Conservation (phyloP, 2,797 vertebrate species). For the Gallinago nigripennis region DNA sequence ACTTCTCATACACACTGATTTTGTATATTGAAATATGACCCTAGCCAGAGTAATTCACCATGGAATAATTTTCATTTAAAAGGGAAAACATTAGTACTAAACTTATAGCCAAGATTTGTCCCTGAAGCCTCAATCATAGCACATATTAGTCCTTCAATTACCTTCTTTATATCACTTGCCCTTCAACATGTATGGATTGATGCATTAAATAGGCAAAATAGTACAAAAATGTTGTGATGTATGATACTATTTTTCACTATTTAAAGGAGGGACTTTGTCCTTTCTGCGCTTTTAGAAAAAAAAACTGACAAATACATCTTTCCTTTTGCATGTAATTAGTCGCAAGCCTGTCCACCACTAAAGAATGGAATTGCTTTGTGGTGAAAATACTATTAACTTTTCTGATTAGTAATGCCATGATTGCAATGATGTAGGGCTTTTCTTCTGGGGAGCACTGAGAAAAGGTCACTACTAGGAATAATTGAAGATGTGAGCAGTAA, state of each 20-base stretch:
- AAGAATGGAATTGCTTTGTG: not conserved
- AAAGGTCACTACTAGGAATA: constrained; percentile 24
- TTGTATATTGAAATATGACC: not conserved
- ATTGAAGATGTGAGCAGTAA: constrained; percentile 21
- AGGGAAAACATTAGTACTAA: not conserved
- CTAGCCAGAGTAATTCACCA: not conserved
- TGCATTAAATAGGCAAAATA: not conserved
- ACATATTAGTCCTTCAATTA: not conserved
- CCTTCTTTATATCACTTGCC: not conserved
- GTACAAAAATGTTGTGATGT: not conserved
- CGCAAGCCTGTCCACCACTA: not conserved
- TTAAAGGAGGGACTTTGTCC: not conserved
- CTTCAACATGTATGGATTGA: not conserved
- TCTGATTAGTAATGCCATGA: not conserved
- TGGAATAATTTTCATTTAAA: not conserved
- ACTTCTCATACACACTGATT: not conserved
- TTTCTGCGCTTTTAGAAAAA: not conserved
- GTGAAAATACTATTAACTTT: not conserved
- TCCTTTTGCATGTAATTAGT: not conserved
- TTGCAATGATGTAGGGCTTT: not conserved
- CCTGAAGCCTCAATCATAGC: not conserved
- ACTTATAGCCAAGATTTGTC: not conserved
- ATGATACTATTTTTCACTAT: not conserved
- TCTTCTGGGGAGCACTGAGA: not conserved
- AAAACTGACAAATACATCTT: not conserved